These are phyloP conservation scores for Idaea aversata DNA, from an alignment of 2,888 invertebrate species.

Conservation along the genomic window DNA sequence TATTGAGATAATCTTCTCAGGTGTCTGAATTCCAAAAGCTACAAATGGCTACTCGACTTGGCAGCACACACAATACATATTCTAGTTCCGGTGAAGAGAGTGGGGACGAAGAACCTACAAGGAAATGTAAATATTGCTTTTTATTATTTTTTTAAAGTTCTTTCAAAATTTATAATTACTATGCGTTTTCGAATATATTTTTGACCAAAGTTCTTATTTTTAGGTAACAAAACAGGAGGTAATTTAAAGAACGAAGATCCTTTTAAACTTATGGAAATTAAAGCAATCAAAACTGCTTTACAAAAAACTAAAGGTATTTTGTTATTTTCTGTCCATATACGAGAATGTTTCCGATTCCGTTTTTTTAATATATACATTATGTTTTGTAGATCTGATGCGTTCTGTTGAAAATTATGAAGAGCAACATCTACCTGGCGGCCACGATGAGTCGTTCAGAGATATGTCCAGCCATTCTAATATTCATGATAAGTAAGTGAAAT, in stretches of 20 bases:
- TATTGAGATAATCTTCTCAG: conserved; percentile 37
- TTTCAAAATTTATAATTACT: not conserved
- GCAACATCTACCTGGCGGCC: conserved; percentile 52
- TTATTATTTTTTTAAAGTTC: not conserved
- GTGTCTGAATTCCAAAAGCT: conserved; percentile 75
- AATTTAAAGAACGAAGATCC: conserved; percentile 74
- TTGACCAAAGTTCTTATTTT: conserved; percentile 12
- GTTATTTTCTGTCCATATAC: not conserved
- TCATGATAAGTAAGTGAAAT: conserved; percentile 62
- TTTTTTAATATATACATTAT: not conserved
- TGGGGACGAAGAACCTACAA: conserved; percentile 60
- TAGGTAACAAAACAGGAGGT: conserved; percentile 60
- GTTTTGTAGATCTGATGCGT: conserved; percentile 63
- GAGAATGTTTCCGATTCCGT: not conserved
- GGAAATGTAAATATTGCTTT: conserved; percentile 51
- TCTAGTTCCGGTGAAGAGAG: conserved; percentile 73
- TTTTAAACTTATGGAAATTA: conserved; percentile 74
- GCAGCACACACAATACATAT: conserved; percentile 62
- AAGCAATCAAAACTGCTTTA: conserved; percentile 71
- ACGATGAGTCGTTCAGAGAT: conserved; percentile 63
- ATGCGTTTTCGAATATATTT: no score
- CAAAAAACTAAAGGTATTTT: conserved; percentile 70
- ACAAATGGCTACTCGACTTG: conserved; percentile 62
- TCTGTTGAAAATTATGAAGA: conserved; percentile 71
- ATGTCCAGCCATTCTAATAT: conserved; percentile 65